Conservation (phyloP, 1,140 invertebrate species). For the Microplitis demolitor region DNA sequence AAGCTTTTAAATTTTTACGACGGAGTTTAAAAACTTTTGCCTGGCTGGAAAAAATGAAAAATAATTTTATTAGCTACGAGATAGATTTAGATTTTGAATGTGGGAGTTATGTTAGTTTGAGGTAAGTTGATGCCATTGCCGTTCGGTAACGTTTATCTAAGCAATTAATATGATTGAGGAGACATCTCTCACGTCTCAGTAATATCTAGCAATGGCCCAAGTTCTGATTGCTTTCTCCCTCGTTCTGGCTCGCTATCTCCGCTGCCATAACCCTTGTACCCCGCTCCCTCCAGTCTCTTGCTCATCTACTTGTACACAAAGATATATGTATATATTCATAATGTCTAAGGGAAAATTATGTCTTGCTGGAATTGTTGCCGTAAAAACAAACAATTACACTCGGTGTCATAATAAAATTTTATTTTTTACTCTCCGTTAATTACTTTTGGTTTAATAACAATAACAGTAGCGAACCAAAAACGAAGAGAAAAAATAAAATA, state of each 20-base stretch:
- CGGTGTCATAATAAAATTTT: neutral
- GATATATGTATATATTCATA: neutral
- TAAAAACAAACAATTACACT: no score
- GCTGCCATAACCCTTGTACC: slow-evolving; percentile 55
- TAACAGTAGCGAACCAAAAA: neutral
- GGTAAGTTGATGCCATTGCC: neutral
- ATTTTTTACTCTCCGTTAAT: neutral
- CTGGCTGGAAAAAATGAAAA: neutral
- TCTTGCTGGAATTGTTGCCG: no score
- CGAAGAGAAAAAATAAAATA: neutral
- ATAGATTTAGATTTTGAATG: neutral
- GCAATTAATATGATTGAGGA: slow-evolving; percentile 63
- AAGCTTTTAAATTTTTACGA: no score
- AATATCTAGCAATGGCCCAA: slow-evolving; percentile 62
- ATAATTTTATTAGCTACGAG: neutral
- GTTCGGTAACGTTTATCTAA: slow-evolving; percentile 47
- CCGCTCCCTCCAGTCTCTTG: slow-evolving; percentile 16
- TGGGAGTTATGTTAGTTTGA: neutral
- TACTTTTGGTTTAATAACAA: neutral
- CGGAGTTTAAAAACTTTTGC: no score
- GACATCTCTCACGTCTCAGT: slow-evolving; percentile 61
- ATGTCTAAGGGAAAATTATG: no score
- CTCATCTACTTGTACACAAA: neutral
- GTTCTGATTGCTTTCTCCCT: slow-evolving; percentile 61
- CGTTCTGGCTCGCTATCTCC: slow-evolving; percentile 54